phyloP scores from a whole-genome alignment of 35 echinoderm and acorn worm species.

The Ptychodera flava region DNA sequence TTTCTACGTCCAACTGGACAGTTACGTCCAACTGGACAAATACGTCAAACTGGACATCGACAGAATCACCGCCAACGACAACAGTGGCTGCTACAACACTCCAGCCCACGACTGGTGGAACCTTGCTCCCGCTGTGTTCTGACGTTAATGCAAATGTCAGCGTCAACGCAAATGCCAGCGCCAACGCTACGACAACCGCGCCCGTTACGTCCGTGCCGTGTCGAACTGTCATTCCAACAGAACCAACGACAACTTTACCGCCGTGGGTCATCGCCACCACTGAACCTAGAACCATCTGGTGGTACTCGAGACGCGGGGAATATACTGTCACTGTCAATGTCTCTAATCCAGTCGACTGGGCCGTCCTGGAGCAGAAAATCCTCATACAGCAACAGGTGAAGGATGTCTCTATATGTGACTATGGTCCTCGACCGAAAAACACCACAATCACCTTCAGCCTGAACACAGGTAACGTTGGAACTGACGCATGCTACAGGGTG shows the following conservation, averaged over 20 bases:
- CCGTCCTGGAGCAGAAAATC: constrained; percentile 48
- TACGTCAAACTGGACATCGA: too few species aligned
- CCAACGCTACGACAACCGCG: constrained; percentile 16
- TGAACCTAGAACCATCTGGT: constrained; percentile 76
- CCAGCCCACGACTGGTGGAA: neutral
- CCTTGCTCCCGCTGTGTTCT: neutral
- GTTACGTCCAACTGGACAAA: neutral
- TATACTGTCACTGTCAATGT: constrained; percentile 85
- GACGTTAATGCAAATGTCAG: neutral
- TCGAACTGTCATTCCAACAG: constrained; percentile 29
- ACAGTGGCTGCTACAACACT: neutral
- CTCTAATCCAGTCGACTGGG: constrained; percentile 82
- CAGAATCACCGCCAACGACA: neutral
- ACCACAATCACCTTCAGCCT: constrained; percentile 74
- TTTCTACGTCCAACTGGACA: neutral
- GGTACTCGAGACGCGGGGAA: constrained; percentile 58
- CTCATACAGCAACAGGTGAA: constrained; percentile 49
- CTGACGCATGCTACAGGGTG: constrained; percentile 79
- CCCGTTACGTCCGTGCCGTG: constrained; percentile 1
- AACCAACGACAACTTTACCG: constrained; percentile 24
- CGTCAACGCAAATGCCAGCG: neutral
- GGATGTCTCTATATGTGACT: constrained; percentile 50
- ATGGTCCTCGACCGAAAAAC: constrained; percentile 66
- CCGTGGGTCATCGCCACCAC: constrained; percentile 61
- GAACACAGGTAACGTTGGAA: constrained; percentile 66